These are phyloP conservation scores for Zygothrica quintamaculata DNA, from an alignment of 2,888 invertebrate species.

Conservation along the genomic window DNA sequence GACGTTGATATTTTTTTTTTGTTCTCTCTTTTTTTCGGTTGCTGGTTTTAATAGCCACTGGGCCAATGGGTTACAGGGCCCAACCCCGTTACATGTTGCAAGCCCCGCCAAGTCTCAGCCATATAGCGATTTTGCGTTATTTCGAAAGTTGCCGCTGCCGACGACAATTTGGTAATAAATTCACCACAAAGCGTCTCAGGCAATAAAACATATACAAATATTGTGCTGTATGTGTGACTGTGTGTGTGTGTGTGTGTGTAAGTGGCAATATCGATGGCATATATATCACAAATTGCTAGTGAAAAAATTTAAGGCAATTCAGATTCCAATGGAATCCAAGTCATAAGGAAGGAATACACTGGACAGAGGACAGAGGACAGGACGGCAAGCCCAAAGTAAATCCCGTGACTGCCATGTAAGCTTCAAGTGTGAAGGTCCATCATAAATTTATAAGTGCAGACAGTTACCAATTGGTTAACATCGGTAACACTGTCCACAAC, in stretches of 20 bases:
- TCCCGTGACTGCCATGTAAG: slow-evolving; percentile 5
- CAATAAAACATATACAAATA: slow-evolving; percentile 69
- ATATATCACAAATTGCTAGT: slow-evolving; percentile 48
- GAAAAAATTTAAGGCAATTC: slow-evolving; percentile 47
- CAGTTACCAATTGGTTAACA: slow-evolving; percentile 65
- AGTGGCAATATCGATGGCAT: slow-evolving; percentile 50
- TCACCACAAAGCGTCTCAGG: slow-evolving; percentile 69
- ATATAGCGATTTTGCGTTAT: slow-evolving; percentile 58
- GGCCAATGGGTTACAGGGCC: slow-evolving; percentile 36
- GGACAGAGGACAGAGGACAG: too few species aligned
- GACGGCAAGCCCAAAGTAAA: background rate
- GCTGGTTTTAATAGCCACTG: slow-evolving; percentile 54
- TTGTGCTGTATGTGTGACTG: slow-evolving; percentile 7
- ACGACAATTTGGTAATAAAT: slow-evolving; percentile 76
- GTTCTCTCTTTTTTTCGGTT: slow-evolving; percentile 16
- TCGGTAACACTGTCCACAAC: too few species aligned
- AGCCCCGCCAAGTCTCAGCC: slow-evolving; percentile 6
- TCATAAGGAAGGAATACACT: too few species aligned
- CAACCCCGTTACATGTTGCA: slow-evolving; percentile 1
- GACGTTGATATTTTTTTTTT: slow-evolving; percentile 29
- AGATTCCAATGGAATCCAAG: too few species aligned
- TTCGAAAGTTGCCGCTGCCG: slow-evolving; percentile 68
- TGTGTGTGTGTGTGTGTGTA: slow-evolving; percentile 12
- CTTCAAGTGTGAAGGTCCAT: slow-evolving; percentile 65
- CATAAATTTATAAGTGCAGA: slow-evolving; percentile 75